Evolutionary conservation across 2,113 vertebrate species (phyloP).

Genomic region (Oryzias javanicus): DNA sequence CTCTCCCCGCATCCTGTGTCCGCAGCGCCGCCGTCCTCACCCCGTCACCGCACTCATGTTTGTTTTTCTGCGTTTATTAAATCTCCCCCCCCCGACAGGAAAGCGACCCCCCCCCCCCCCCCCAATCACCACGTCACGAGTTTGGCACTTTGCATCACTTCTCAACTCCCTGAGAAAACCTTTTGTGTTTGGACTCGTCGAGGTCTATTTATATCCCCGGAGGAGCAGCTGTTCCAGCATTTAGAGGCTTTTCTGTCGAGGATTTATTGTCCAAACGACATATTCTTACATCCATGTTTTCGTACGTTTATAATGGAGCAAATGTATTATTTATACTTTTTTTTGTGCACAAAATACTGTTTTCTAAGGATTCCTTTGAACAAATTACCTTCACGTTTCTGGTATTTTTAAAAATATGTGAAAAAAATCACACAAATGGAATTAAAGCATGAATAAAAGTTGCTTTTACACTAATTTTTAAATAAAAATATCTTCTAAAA

Average conservation of each 20-base stretch:
- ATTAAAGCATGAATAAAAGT: conserved; percentile 19
- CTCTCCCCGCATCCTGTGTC: conserved; percentile 86
- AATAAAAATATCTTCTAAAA: too few relatives aligned
- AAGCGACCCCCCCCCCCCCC: conserved; percentile 60
- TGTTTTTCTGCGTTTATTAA: conserved; percentile 87
- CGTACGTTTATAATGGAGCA: too few relatives aligned
- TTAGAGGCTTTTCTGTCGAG: background rate
- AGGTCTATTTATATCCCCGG: conserved; percentile 56
- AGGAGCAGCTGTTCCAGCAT: background rate
- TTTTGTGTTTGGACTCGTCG: conserved; percentile 57
- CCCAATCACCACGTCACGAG: conserved; percentile 77
- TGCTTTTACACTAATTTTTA: conserved; percentile 2
- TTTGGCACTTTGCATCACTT: conserved; percentile 51
- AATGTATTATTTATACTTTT: too few relatives aligned
- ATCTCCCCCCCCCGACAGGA: conserved; percentile 79
- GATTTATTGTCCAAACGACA: background rate
- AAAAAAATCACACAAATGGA: background rate
- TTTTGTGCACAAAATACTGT: too few relatives aligned
- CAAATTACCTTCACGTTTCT: too few relatives aligned
- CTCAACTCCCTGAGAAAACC: conserved; percentile 56
- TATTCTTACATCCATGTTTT: too few relatives aligned
- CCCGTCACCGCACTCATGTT: conserved; percentile 78
- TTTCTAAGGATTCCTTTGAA: too few relatives aligned
- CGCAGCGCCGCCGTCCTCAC: conserved; percentile 64
- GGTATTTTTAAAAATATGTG: too few relatives aligned